Evolutionary conservation across 2,113 vertebrate species (phyloP).

Genomic region (Pollimyrus isidori): DNA sequence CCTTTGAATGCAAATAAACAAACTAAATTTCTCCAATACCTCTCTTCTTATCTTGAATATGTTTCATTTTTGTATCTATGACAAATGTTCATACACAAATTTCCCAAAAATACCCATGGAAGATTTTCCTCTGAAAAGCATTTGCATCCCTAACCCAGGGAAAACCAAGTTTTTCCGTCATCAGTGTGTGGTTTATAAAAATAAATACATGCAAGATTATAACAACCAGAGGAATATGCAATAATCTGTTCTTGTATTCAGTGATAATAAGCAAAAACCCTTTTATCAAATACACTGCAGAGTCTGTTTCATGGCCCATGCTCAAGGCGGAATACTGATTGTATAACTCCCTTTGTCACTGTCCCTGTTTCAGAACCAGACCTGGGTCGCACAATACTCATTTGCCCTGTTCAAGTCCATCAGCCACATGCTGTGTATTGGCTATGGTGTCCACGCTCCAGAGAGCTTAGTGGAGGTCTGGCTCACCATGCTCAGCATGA

Average conservation of each 20-base stretch:
- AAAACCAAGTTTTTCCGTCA: neutral
- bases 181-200: neutral
- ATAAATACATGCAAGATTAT: neutral
- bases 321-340: neutral
- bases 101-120: neutral
- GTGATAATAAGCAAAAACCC: neutral
- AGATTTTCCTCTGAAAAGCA: neutral
- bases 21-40: neutral
- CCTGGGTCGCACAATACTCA: slow-evolving; percentile 94
- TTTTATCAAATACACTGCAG: neutral
- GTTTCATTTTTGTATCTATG: neutral
- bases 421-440: slow-evolving; percentile 70
- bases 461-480: slow-evolving; percentile 86
- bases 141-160: neutral
- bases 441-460: slow-evolving; percentile 84
- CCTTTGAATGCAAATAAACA: neutral
- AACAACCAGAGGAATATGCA: neutral
- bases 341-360: neutral
- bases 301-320: neutral
- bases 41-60: neutral
- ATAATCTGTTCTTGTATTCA: neutral
- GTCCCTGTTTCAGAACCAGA: slow-evolving; percentile 71
- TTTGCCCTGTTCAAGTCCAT: slow-evolving; percentile 82
- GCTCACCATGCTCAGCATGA: slow-evolving; percentile 98
- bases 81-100: neutral